Percentiles rank a stretch among this genome's conserved stretches.
Conservation (phyloP, 2,797 vertebrate species). For the Pangasius macronema region DNA sequence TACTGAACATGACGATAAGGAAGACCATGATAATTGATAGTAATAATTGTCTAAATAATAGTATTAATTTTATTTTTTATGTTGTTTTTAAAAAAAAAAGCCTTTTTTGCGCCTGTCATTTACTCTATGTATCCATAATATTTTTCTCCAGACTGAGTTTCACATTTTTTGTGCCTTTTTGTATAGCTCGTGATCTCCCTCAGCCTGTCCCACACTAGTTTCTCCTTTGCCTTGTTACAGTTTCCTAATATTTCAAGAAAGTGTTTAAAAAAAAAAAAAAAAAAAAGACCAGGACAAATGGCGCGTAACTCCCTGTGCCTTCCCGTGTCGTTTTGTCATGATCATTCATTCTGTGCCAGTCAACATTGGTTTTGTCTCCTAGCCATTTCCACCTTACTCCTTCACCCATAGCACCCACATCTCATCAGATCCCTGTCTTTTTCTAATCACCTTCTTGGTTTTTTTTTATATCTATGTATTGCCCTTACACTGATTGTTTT, state of each 20-base stretch:
- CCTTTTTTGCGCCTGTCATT: constrained; percentile 61
- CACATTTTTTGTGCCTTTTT: constrained; percentile 70
- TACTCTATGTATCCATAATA: constrained; percentile 62
- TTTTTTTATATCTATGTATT: constrained; percentile 44
- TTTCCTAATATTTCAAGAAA: constrained; percentile 51
- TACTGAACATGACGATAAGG: constrained; percentile 50
- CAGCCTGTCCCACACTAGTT: constrained; percentile 43
- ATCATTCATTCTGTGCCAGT: constrained; percentile 51
- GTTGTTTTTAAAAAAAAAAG: constrained; percentile 57
- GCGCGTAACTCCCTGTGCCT: constrained; percentile 74
- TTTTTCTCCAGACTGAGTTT: constrained; percentile 63
- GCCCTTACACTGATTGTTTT: constrained; percentile 41
- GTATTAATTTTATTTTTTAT: constrained; percentile 70
- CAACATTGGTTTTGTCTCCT: constrained; percentile 48
- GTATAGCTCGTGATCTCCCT: constrained; percentile 48
- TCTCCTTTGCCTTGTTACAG: constrained; percentile 54
- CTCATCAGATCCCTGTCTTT: neutral
- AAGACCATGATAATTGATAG: constrained; percentile 61
- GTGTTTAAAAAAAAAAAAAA: constrained; percentile 23
- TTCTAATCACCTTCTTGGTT: neutral
- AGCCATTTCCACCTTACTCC: neutral
- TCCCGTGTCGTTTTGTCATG: constrained; percentile 61
- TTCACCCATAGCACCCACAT: neutral
- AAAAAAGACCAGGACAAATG: constrained; percentile 51
- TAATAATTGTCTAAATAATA: constrained; percentile 69